A percentile compares a stretch with the other conserved stretches of the same genome.
Conservation (phyloP, 2,113 vertebrate species). For the Dunckerocampus dactyliophorus region DNA sequence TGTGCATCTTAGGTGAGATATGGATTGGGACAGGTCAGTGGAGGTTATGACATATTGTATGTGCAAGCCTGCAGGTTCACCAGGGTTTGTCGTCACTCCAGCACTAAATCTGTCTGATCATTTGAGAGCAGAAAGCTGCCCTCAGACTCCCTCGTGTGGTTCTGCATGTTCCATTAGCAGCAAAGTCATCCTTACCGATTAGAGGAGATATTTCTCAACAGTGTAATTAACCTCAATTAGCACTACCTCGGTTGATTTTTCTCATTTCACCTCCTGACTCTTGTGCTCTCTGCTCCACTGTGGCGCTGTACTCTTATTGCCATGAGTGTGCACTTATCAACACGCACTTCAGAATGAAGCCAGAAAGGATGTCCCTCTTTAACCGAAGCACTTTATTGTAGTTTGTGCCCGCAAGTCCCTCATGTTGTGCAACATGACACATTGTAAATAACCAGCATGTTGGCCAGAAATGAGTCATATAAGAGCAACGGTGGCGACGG, state of each 20-base stretch:
- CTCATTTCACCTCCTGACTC: conserved; percentile 50
- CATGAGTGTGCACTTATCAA: conserved; percentile 7
- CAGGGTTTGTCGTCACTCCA: conserved; percentile 46
- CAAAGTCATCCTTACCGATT: conserved; percentile 39
- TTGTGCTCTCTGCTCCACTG: conserved; percentile 19
- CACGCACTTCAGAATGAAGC: conserved; percentile 2
- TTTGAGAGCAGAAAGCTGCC: conserved; percentile 56
- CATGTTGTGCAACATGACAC: conserved; percentile 14
- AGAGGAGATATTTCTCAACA: conserved; percentile 55
- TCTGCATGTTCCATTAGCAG: conserved; percentile 61
- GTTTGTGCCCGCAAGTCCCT: not conserved
- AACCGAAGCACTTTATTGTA: not conserved
- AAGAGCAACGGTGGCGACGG: conserved; percentile 16
- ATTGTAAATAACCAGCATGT: conserved; percentile 8
- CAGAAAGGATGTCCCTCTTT: not conserved
- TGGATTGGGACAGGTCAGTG: conserved; percentile 19
- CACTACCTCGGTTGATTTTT: conserved; percentile 46
- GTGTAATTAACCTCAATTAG: conserved; percentile 82
- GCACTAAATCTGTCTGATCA: conserved; percentile 68
- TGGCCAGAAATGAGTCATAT: conserved; percentile 20
- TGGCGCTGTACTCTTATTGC: conserved; percentile 17
- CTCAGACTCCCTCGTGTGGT: conserved; percentile 39
- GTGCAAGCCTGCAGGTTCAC: conserved; percentile 15
- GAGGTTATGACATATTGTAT: conserved; percentile 2
- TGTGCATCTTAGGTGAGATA: conserved; percentile 22